Conservation (phyloP, 2,113 vertebrate species). For the Campylomormyrus tamandua region DNA sequence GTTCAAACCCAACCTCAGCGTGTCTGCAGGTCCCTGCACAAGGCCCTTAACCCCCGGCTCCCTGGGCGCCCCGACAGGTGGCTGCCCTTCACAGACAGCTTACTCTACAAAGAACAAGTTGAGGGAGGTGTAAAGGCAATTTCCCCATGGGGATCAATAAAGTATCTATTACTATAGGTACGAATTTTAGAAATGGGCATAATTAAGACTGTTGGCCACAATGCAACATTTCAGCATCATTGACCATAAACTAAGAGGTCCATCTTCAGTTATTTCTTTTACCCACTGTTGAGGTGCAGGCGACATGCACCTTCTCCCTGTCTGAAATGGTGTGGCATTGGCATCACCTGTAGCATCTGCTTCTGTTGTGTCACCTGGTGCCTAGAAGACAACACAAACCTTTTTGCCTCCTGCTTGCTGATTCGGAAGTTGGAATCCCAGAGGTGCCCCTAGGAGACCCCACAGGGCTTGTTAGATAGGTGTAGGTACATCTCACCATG, state of each 20-base stretch:
- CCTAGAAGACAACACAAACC: not conserved
- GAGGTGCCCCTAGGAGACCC: not conserved
- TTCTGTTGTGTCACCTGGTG: not conserved
- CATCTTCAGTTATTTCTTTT: not conserved
- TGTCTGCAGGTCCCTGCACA: no score
- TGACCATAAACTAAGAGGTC: not conserved
- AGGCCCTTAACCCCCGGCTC: no score
- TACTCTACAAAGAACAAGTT: no score
- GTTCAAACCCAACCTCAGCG: no score
- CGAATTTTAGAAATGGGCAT: not conserved
- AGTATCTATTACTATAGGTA: not conserved
- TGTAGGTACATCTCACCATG: not conserved
- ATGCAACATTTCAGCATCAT: not conserved
- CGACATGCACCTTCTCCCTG: not conserved
- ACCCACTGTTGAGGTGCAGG: not conserved
- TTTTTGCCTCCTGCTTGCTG: not conserved
- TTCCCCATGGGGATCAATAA: no score
- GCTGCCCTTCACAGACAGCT: no score
- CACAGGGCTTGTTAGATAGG: conserved; percentile 1
- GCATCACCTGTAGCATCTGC: not conserved
- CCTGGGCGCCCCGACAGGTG: no score
- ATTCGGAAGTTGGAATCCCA: not conserved
- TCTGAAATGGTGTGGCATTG: not conserved
- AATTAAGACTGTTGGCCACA: not conserved
- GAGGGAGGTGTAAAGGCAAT: no score